These are phyloP conservation scores for Kryptolebias marmoratus DNA, from an alignment of 2,113 vertebrate genomes.

Conservation along the genomic window DNA sequence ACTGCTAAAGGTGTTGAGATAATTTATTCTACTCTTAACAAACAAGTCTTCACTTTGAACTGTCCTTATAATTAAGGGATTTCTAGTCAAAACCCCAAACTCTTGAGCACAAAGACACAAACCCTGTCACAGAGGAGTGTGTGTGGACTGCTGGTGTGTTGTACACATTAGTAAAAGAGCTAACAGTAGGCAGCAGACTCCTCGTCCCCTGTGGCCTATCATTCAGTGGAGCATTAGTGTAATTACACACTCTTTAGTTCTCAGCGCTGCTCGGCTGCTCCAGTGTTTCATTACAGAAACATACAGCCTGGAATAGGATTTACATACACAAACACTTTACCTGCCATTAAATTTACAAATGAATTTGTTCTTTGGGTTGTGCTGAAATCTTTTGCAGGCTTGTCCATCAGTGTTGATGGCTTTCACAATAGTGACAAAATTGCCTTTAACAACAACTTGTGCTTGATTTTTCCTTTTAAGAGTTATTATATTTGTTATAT, in stretches of 20 bases:
- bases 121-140: background rate
- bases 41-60: background rate
- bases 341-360: constrained; percentile 70
- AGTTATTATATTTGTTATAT: background rate
- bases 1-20: too few species aligned
- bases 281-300: constrained; percentile 72
- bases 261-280: constrained; percentile 62
- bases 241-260: constrained; percentile 76
- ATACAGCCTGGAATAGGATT: constrained; percentile 72
- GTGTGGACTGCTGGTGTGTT: constrained; percentile 12
- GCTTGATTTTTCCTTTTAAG: background rate
- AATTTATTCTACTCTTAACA: too few species aligned
- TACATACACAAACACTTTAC: constrained; percentile 73
- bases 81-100: constrained; percentile 1
- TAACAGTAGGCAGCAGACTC: constrained; percentile 52
- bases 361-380: constrained; percentile 63
- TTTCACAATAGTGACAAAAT: constrained; percentile 39
- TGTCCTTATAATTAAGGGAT: background rate
- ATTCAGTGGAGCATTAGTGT: constrained; percentile 73
- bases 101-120: constrained; percentile 2
- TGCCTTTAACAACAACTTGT: background rate
- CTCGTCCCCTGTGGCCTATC: constrained; percentile 73
- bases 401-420: constrained; percentile 19
- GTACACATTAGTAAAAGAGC: constrained; percentile 56
- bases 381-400: constrained; percentile 54